A percentile compares a stretch with the other conserved stretches of the same genome.
phyloP scores from a whole-genome alignment of 2,113 vertebrate genomes.

The Cinclus cinclus region DNA sequence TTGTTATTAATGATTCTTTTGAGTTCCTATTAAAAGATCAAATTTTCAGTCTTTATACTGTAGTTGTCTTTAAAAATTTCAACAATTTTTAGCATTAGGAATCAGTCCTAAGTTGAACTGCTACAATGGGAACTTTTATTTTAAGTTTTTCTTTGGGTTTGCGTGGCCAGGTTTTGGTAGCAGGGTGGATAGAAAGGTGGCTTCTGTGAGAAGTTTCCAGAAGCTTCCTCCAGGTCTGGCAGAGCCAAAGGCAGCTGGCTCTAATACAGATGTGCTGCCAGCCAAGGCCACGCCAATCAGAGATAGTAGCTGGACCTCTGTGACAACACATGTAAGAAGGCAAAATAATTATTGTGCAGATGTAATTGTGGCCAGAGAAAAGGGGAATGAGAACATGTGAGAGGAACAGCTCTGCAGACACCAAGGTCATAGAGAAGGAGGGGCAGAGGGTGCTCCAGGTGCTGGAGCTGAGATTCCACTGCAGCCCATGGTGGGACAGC shows the following conservation, averaged over 20 bases:
- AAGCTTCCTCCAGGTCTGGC: background rate
- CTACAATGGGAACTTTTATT: background rate
- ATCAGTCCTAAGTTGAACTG: background rate
- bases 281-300: background rate
- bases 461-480: background rate
- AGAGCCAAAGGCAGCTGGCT: background rate
- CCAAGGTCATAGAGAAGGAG: background rate
- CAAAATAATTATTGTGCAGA: background rate
- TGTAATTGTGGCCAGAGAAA: background rate
- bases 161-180: background rate
- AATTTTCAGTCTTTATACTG: background rate
- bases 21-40: background rate
- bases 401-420: background rate
- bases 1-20: background rate
- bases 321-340: background rate
- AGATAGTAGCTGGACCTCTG: background rate
- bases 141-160: background rate
- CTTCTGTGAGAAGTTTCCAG: background rate
- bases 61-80: background rate
- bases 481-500: background rate
- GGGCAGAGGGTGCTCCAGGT: background rate
- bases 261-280: fast-evolving
- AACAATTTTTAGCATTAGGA: background rate
- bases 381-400: background rate
- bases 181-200: fast-evolving